Evolutionary conservation across 2,888 invertebrate species (phyloP), one percentile per base, ranked within the genome.

Genomic region (Zhuqinia jingwanae): DNA sequence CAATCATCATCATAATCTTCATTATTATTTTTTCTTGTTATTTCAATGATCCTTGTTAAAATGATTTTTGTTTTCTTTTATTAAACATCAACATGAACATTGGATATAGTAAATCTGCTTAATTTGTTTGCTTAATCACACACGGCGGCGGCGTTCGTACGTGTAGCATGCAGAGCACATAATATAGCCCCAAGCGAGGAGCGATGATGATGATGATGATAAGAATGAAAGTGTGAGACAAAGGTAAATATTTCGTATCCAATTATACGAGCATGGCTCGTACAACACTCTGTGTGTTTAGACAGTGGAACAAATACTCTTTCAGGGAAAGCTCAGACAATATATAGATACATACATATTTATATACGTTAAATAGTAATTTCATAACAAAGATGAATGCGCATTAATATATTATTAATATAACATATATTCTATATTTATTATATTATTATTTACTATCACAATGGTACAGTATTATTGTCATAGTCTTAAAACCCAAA

Each of bases 401-500:
- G 22, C 25, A 30, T 22, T 60, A 47, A 22, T 25, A 63, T n/a
- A n/a, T n/a, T n/a, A n/a, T 63, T 11, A 30, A n/a, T 25, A 11
- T 60, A 56, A n/a, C 53, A n/a, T 53, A 3, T 3, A 13, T n/a
- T n/a, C 53, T 45, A 22, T 13, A 8, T 1, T 13, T 50, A 50
- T 73, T 30, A 53, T 15, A 73, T n/a, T 70, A 65, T 65, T 70
- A 27, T 73, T 50, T 73, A 73, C 53, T 73, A 73, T 73, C 73
- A 73, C 73, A 73, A 50, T 27, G 25, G 73, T 50, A 73, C 73
- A 73, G 27, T 73, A 73, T 73, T 73, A 73, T 73, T 73, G 73
- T 73, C 50, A n/a, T 50, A n/a, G 47, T 20, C 73, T 53, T 27
- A 50, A 53, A 36, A 50, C 27, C 3, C 27, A n/a, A 17, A 73